Evolutionary conservation across 37 sponge, comb jelly and placozoan species (phyloP).

Genomic region (Aphrocallistes beatrix): DNA sequence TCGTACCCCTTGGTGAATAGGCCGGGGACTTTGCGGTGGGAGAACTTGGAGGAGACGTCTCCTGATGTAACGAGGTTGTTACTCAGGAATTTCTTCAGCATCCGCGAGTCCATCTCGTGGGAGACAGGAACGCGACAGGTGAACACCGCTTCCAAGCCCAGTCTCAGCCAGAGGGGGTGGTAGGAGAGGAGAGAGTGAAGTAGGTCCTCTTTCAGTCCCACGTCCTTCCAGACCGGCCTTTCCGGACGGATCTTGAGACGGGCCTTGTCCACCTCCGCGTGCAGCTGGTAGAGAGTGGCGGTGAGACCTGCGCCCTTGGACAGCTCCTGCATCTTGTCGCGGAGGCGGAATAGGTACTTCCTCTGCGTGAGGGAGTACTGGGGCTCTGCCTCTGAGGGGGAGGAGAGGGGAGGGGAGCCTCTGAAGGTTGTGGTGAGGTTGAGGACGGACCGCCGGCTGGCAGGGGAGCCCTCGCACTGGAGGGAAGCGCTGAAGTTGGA

Average conservation of each 20-base stretch:
- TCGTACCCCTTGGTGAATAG: constrained; percentile 35
- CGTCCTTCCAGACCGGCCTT: constrained; percentile 40
- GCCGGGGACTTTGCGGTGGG: neutral
- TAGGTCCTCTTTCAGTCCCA: constrained; percentile 66
- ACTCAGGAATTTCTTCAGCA: neutral
- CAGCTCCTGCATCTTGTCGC: neutral
- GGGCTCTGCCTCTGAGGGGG: neutral
- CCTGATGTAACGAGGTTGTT: neutral
- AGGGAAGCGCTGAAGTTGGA: constrained; percentile 17
- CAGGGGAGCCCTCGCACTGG: neutral
- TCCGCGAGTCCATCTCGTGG: neutral
- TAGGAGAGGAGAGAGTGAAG: constrained; percentile 59
- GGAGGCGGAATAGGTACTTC: neutral
- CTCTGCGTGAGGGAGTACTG: neutral
- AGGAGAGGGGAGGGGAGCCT: neutral
- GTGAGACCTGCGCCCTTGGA: neutral
- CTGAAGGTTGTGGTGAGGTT: neutral
- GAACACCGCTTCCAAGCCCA: constrained; percentile 63
- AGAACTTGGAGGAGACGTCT: neutral
- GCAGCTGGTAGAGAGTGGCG: constrained; percentile 27
- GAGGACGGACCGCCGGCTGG: neutral
- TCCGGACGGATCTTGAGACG: constrained; percentile 42
- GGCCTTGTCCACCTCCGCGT: constrained; percentile 57
- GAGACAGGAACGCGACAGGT: neutral
- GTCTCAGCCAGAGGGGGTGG: constrained; percentile 70